Percentiles rank a stretch among this genome's conserved stretches.
phyloP scores from a whole-genome alignment of 2,113 vertebrate genomes.

The Dasyornis broadbenti region DNA sequence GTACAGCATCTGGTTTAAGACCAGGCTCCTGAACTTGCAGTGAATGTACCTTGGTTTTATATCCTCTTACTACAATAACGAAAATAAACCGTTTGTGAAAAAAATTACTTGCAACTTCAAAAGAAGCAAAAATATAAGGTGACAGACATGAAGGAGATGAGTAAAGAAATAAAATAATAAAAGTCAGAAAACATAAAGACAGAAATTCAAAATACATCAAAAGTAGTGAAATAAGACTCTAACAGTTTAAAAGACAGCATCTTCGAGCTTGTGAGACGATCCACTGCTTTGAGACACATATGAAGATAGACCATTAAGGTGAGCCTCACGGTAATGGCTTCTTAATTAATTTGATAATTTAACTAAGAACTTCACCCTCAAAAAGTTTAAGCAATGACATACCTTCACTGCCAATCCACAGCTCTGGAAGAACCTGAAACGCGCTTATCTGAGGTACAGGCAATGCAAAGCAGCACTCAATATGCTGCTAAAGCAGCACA shows the following conservation, averaged over 20 bases:
- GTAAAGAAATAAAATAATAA: background rate
- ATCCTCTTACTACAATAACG: background rate
- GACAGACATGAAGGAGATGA: background rate
- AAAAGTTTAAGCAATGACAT: background rate
- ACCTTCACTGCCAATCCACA: background rate
- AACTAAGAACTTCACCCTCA: background rate
- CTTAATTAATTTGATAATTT: background rate
- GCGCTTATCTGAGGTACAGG: background rate
- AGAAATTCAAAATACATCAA: background rate
- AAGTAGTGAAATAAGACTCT: background rate
- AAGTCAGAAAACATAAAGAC: background rate
- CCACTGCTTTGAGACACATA: background rate
- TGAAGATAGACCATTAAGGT: background rate
- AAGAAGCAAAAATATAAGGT: background rate
- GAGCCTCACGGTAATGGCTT: background rate
- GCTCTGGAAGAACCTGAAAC: background rate
- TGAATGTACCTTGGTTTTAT: background rate
- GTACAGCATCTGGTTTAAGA: conserved; percentile 4
- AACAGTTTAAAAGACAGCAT: background rate
- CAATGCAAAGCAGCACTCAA: background rate
- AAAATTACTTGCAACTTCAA: background rate
- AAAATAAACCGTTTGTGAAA: background rate
- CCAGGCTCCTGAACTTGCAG: background rate
- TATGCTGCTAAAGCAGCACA: background rate
- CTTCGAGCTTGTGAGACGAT: background rate